These are phyloP conservation scores for Limosa lapponica DNA, from an alignment of 2,797 vertebrate genomes.

Conservation along the genomic window DNA sequence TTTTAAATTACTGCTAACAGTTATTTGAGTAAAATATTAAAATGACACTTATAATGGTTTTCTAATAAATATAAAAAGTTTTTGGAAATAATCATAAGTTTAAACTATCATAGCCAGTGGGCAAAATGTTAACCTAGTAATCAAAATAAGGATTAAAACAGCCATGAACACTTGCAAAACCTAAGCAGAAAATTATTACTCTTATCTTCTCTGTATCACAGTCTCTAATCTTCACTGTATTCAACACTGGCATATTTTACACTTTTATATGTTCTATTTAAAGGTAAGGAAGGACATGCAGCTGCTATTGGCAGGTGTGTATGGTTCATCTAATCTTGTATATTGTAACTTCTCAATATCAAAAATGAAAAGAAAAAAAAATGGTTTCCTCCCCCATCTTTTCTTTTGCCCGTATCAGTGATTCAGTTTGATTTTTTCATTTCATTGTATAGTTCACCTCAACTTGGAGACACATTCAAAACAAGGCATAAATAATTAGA, in stretches of 20 bases:
- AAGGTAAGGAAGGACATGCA: neutral
- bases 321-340: neutral
- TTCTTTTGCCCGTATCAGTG: neutral
- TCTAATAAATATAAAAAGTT: neutral
- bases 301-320: neutral
- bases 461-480: neutral
- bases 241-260: neutral
- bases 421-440: neutral
- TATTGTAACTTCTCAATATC: neutral
- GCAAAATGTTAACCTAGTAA: neutral
- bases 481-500: neutral
- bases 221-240: neutral
- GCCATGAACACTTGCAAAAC: neutral
- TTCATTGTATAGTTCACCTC: neutral
- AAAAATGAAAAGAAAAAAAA: neutral
- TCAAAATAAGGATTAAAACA: neutral
- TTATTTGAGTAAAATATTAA: neutral
- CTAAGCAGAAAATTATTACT: neutral
- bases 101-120: neutral
- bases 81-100: neutral
- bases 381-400: accelerated
- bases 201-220: neutral
- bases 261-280: neutral
- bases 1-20: neutral
- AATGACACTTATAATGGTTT: neutral